These are phyloP conservation scores for Crambe crambe DNA, from an alignment of 37 sponge, comb jelly and placozoan genomes.

Conservation along the genomic window DNA sequence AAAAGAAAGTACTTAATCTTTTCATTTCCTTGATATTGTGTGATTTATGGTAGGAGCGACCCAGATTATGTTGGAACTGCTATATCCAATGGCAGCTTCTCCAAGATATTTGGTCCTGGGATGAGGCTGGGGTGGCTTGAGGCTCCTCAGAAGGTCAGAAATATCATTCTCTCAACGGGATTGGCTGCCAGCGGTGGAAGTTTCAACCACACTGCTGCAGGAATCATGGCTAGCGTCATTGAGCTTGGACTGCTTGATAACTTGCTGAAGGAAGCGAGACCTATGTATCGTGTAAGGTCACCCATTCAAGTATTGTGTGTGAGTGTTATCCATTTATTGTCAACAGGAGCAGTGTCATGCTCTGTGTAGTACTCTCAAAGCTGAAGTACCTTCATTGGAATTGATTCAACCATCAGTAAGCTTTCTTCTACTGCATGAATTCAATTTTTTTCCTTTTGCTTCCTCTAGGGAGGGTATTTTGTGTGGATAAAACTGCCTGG, in stretches of 20 bases:
- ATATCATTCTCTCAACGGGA: slow-evolving; percentile 31
- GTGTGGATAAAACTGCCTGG: slow-evolving; percentile 68
- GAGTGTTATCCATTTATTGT: not conserved
- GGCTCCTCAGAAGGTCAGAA: slow-evolving; percentile 44
- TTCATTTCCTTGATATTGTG: not conserved
- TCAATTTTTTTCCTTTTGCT: not conserved
- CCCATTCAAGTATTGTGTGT: no score
- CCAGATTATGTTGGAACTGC: slow-evolving; percentile 76
- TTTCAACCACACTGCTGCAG: slow-evolving; percentile 58
- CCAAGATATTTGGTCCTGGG: slow-evolving; percentile 89
- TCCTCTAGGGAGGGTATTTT: slow-evolving; percentile 72
- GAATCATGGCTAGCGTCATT: slow-evolving; percentile 58
- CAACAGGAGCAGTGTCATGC: slow-evolving; percentile 38
- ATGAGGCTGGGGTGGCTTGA: slow-evolving; percentile 85
- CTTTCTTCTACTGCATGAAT: not conserved
- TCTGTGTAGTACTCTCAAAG: slow-evolving; percentile 22
- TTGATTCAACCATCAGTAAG: slow-evolving; percentile 35
- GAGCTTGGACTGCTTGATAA: slow-evolving; percentile 51
- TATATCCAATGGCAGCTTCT: slow-evolving; percentile 79
- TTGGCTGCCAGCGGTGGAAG: slow-evolving; percentile 56
- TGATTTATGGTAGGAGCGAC: slow-evolving; percentile 37
- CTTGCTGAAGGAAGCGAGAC: slow-evolving; percentile 24
- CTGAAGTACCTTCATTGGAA: slow-evolving; percentile 19
- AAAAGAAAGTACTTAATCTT: not conserved
- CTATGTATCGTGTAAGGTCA: slow-evolving; percentile 31